phyloP scores from a whole-genome alignment of 2,113 vertebrate species.

The Pimephales promelas region DNA sequence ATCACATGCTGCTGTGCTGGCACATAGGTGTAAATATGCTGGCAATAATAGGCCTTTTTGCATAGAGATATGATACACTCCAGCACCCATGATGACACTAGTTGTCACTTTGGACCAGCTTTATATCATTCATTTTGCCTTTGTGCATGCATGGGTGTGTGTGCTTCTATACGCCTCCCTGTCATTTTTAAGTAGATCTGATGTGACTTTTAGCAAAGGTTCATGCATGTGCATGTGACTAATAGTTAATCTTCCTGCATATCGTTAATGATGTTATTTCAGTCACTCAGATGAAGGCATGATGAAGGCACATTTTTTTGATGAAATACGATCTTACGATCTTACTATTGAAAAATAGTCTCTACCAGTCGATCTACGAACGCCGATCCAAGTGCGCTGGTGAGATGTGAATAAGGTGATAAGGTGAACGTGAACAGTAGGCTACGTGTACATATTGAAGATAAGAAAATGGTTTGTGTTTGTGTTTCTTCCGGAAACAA shows the following conservation, averaged over 20 bases:
- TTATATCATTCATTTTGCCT: neutral
- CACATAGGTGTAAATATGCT: constrained; percentile 36
- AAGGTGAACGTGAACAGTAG: too few relatives aligned
- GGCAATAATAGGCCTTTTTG: constrained; percentile 26
- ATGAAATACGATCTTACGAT: neutral
- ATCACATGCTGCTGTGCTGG: constrained; percentile 17
- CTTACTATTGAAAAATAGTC: too few relatives aligned
- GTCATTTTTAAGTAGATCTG: neutral
- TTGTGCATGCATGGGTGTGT: neutral
- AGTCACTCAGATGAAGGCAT: neutral
- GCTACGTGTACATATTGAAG: too few relatives aligned
- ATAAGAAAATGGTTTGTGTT: too few relatives aligned
- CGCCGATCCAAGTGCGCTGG: too few relatives aligned
- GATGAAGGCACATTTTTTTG: neutral
- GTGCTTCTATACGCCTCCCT: neutral
- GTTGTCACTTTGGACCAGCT: constrained; percentile 27
- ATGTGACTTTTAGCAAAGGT: neutral
- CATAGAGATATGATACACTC: constrained; percentile 44
- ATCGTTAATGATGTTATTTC: neutral
- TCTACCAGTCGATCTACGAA: too few relatives aligned
- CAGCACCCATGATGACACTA: constrained; percentile 46
- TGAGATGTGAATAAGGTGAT: too few relatives aligned
- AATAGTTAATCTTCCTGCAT: neutral
- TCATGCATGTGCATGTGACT: constrained; percentile 1
- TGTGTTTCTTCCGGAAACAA: too few relatives aligned